phyloP scores from a whole-genome alignment of 2,797 vertebrate species.

The Silurus lanzhouensis region DNA sequence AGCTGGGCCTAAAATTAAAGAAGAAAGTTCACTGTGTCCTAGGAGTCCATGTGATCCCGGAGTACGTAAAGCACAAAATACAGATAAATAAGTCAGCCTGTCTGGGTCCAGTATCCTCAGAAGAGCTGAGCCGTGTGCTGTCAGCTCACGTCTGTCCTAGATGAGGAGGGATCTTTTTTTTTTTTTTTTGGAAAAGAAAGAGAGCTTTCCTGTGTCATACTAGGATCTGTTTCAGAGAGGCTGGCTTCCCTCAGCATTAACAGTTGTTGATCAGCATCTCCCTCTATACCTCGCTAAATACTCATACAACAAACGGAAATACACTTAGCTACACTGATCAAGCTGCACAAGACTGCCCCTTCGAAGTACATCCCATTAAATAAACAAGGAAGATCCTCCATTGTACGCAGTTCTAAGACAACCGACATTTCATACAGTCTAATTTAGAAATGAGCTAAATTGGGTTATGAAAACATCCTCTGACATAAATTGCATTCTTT shows the following conservation, averaged over 20 bases:
- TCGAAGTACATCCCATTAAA: conserved; percentile 37
- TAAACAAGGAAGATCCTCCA: conserved; percentile 34
- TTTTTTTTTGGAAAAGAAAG: not conserved
- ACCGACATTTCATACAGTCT: conserved; percentile 3
- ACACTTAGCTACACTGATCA: conserved; percentile 50
- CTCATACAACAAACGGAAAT: conserved; percentile 29
- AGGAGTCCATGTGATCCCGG: conserved; percentile 22
- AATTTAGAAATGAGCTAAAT: conserved; percentile 26
- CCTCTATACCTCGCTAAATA: conserved; percentile 43
- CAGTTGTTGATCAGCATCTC: conserved; percentile 54
- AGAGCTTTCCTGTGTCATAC: conserved; percentile 51
- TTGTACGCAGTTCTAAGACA: conserved; percentile 16
- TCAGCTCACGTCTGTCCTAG: conserved; percentile 46
- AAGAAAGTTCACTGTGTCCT: conserved; percentile 39
- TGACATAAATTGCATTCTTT: conserved; percentile 16
- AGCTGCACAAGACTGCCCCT: conserved; percentile 34
- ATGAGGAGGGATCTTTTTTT: conserved; percentile 37
- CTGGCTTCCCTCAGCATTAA: conserved; percentile 44
- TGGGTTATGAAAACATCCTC: conserved; percentile 22
- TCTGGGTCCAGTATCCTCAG: conserved; percentile 46
- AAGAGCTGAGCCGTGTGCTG: conserved; percentile 39
- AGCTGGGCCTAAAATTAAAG: conserved; percentile 9
- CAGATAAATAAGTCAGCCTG: conserved; percentile 46
- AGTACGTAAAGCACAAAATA: conserved; percentile 12
- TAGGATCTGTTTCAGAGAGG: conserved; percentile 38